phyloP scores from a whole-genome alignment of 1,140 invertebrate genomes.

The Aphelenchoides besseyi region DNA sequence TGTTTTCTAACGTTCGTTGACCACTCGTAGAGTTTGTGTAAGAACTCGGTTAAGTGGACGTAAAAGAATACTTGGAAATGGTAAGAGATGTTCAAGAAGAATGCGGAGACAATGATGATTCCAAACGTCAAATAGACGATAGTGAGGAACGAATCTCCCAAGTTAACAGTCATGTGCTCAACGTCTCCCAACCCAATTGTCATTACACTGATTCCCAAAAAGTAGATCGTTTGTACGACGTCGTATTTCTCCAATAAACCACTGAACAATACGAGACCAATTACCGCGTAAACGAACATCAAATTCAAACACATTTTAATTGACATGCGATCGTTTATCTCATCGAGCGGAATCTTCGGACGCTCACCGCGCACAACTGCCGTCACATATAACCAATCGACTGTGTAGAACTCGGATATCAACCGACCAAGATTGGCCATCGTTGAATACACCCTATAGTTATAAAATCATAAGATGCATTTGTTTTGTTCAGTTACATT shows the following conservation, averaged over 20 bases:
- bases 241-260: slow-evolving; percentile 28
- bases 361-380: slow-evolving; percentile 30
- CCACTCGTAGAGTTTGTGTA: slow-evolving; percentile 25
- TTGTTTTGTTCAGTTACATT: too few species aligned
- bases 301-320: slow-evolving; percentile 30
- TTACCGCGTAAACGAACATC: slow-evolving; percentile 23
- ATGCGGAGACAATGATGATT: slow-evolving; percentile 36
- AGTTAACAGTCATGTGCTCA: background rate
- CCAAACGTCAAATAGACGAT: slow-evolving; percentile 33
- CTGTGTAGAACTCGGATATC: slow-evolving; percentile 37
- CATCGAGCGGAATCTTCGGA: slow-evolving; percentile 14
- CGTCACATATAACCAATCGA: slow-evolving; percentile 36
- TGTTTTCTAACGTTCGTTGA: background rate
- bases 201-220: slow-evolving; percentile 37
- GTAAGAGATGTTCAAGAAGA: slow-evolving; percentile 33
- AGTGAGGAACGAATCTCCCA: slow-evolving; percentile 23
- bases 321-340: slow-evolving; percentile 32
- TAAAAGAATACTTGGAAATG: slow-evolving; percentile 32
- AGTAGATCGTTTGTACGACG: slow-evolving; percentile 30
- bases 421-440: slow-evolving; percentile 37
- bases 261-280: slow-evolving; percentile 27
- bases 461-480: too few species aligned
- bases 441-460: slow-evolving; percentile 35
- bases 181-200: slow-evolving; percentile 36
- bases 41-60: slow-evolving; percentile 22